Percentiles rank a stretch among this genome's conserved stretches.
Conservation (phyloP, 2,888 invertebrate genomes). For the Parapristionchus giblindavisi region DNA sequence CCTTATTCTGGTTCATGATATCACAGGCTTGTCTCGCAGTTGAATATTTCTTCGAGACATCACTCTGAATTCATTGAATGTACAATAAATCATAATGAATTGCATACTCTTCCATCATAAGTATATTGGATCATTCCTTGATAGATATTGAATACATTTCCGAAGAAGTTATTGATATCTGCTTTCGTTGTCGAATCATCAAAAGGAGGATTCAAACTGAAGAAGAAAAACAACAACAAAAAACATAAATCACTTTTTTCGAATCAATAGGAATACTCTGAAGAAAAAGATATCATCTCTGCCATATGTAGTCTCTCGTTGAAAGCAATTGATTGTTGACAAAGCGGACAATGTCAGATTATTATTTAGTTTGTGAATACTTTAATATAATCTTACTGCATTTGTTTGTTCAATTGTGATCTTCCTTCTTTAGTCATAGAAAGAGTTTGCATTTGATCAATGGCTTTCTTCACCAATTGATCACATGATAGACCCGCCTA, state of each 20-base stretch:
- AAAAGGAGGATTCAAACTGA: slow-evolving; percentile 54
- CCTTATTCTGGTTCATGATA: slow-evolving; percentile 45
- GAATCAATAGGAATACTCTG: no score
- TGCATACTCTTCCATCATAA: slow-evolving; percentile 59
- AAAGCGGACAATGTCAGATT: no score
- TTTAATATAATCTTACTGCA: no score
- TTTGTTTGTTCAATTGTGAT: slow-evolving; percentile 42
- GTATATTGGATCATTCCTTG: slow-evolving; percentile 67
- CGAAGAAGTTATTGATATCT: slow-evolving; percentile 60
- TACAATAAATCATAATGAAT: not conserved
- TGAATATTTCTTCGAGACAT: slow-evolving; percentile 45
- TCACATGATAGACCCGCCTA: not conserved
- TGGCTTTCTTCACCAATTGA: slow-evolving; percentile 7
- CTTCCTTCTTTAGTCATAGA: slow-evolving; percentile 51
- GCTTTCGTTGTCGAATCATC: slow-evolving; percentile 48
- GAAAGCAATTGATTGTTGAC: no score
- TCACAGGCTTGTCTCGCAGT: slow-evolving; percentile 52
- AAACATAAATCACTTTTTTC: no score
- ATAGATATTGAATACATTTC: slow-evolving; percentile 57
- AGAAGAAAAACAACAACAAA: no score
- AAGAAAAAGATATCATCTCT: no score
- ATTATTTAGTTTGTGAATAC: no score
- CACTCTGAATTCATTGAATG: slow-evolving; percentile 40
- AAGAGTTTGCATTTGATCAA: slow-evolving; percentile 43
- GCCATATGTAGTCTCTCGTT: no score